A percentile compares a stretch with the other conserved stretches of the same genome.
Evolutionary conservation across 2,113 vertebrate genomes (phyloP).

Genomic region (Acrocephalus kingi): DNA sequence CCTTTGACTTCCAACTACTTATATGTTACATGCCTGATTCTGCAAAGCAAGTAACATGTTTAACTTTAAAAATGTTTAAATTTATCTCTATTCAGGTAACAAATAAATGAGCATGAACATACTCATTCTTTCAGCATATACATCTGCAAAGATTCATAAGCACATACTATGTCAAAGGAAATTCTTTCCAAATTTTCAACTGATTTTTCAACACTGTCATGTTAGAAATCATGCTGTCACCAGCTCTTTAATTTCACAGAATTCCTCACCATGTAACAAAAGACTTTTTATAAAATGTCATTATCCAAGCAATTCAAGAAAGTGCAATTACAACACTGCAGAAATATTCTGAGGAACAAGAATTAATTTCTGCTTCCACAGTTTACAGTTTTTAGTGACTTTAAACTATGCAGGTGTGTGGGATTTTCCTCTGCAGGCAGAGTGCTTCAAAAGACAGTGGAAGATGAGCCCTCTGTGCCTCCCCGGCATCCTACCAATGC

Average conservation of each 20-base stretch:
- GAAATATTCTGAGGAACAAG: background rate
- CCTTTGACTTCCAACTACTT: background rate
- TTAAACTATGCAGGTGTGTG: background rate
- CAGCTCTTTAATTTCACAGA: slow-evolving; percentile 1
- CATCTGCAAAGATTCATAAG: background rate
- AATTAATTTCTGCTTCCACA: background rate
- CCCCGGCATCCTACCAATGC: background rate
- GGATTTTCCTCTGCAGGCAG: background rate
- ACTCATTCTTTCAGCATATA: background rate
- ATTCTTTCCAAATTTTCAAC: background rate
- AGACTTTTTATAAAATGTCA: background rate
- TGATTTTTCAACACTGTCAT: background rate
- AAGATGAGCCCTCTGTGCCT: background rate
- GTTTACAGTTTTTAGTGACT: background rate
- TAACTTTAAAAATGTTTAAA: background rate
- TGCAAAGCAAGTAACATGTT: background rate
- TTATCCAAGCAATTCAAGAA: background rate
- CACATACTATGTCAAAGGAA: background rate
- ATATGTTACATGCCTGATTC: background rate
- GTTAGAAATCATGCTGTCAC: background rate
- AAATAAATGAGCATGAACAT: background rate
- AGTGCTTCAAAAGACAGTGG: background rate
- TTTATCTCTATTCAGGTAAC: background rate
- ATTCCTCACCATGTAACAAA: background rate
- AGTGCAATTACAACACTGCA: background rate